Base-by-base conservation (phyloP, 2,888 invertebrate species). In the Eremobia ochroleuca region DNA sequence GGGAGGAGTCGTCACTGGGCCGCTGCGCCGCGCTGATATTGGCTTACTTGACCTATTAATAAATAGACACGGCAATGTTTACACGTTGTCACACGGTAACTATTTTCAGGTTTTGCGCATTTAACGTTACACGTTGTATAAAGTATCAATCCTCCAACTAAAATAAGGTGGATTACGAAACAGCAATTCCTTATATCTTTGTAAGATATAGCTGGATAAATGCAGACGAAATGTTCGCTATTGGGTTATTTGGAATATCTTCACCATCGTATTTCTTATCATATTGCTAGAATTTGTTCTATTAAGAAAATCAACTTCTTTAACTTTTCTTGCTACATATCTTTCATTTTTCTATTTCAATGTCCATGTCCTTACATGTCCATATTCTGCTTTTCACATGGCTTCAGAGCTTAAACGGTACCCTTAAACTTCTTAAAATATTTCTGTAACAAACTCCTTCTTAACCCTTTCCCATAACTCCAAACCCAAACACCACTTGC, bases 401-500 rank as follows among this genome's bases (percentile, higher is more conserved):
- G 11, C n/a, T 43, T 18, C 43, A 43, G 1, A 65, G 1, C 18
- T n/a, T n/a, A 55, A 55, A 2, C 11, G 25, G 52, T n/a, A 25
- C 9, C 25, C 11, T 55, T 52, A 25, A 25, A 52, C 25, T 52
- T 8, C 49, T 25, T 21, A 49, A 25, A 49, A 49, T 49, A 49
- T 49, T 25, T 49, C 49, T 49, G 49, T 49, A 25, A 49, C 49
- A 25, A 52, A 52, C 25, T 25, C 25, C 49, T 25, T 49, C 28
- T 25, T 28, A 28, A 21, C 5, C 15, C 5, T 37, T 52, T 55
- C 40, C 8, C 59, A 58, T 58, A 66, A 31, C 15, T 52, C 13
- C 37, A 31, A 72, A 70, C 66, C 31, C 72, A n/a, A n/a, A n/a
- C n/a, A 61, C 9, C 52, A 73, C 61, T 69, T 52, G 40, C 28